These are phyloP conservation scores for Camptogramma bilineatum DNA, from an alignment of 2,888 invertebrate species.

Conservation along the genomic window DNA sequence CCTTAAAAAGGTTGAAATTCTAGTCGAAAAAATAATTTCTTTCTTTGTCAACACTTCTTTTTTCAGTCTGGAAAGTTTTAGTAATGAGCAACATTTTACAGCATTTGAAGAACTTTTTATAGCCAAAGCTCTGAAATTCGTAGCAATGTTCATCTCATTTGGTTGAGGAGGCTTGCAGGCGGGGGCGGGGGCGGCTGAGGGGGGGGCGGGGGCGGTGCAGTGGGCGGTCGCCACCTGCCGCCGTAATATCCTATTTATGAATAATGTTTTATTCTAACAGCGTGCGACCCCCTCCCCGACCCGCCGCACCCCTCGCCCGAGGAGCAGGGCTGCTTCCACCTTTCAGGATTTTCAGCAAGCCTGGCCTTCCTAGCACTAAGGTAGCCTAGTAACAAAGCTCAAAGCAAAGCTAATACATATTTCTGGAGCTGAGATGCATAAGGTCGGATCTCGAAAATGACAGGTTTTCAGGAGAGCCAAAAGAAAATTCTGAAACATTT, in stretches of 20 bases:
- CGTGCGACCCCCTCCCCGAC: slow-evolving; percentile 69
- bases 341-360: slow-evolving; percentile 5
- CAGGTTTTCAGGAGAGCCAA: too few species aligned
- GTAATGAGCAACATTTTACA: too few species aligned
- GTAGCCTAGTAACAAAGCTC: not conserved
- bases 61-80: too few species aligned
- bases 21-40: too few species aligned
- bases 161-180: slow-evolving; percentile 39
- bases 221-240: slow-evolving; percentile 47
- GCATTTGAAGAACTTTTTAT: not conserved
- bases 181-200: slow-evolving; percentile 33
- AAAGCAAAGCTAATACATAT: too few species aligned
- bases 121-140: not conserved
- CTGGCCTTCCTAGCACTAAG: not conserved
- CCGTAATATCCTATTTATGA: slow-evolving; percentile 84
- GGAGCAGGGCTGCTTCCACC: slow-evolving; percentile 53
- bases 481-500: too few species aligned
- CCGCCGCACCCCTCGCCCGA: slow-evolving; percentile 16
- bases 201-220: slow-evolving; percentile 34
- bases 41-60: too few species aligned
- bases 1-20: too few species aligned
- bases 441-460: too few species aligned
- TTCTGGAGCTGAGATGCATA: too few species aligned
- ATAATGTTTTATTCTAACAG: slow-evolving; percentile 85
- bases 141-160: slow-evolving; percentile 36